A percentile compares a stretch with the other conserved stretches of the same genome.
Evolutionary conservation across 2,797 vertebrate species (phyloP).

Genomic region (Chelmon rostratus): DNA sequence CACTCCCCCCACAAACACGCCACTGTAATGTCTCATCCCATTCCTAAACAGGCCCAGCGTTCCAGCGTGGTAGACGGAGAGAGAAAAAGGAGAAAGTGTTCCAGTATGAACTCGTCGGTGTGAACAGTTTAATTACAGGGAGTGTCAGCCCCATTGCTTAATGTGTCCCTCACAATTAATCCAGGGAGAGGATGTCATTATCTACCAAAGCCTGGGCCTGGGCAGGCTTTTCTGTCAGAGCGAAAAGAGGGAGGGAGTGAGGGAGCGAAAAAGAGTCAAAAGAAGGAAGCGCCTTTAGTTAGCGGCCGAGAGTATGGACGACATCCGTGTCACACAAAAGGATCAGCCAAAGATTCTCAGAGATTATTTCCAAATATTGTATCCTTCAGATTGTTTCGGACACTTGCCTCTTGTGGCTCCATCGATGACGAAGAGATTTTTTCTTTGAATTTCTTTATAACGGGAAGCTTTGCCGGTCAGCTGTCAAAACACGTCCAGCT

Average conservation of each 20-base stretch:
- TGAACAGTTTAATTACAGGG: conserved; percentile 85
- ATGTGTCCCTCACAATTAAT: conserved; percentile 85
- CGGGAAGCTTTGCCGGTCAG: conserved; percentile 76
- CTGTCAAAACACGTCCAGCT: conserved; percentile 85
- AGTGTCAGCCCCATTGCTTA: conserved; percentile 84
- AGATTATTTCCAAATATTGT: conserved; percentile 50
- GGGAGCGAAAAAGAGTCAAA: conserved; percentile 52
- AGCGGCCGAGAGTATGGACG: conserved; percentile 29
- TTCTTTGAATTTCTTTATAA: conserved; percentile 78
- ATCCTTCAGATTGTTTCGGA: conserved; percentile 47
- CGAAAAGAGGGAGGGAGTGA: conserved; percentile 50
- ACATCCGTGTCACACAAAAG: conserved; percentile 51
- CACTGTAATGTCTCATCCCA: background rate
- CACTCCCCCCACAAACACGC: background rate
- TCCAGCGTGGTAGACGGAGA: conserved; percentile 33
- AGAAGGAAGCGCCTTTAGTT: conserved; percentile 59
- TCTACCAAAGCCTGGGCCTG: conserved; percentile 77
- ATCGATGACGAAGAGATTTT: conserved; percentile 54
- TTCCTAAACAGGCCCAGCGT: conserved; percentile 30
- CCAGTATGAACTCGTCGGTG: conserved; percentile 79
- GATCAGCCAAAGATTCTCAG: conserved; percentile 33
- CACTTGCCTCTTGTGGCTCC: conserved; percentile 45
- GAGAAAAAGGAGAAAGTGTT: conserved; percentile 60
- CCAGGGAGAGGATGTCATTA: conserved; percentile 84
- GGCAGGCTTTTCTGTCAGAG: conserved; percentile 68